phyloP scores from a whole-genome alignment of 2,797 vertebrate genomes.

The Simalia tracyae region DNA sequence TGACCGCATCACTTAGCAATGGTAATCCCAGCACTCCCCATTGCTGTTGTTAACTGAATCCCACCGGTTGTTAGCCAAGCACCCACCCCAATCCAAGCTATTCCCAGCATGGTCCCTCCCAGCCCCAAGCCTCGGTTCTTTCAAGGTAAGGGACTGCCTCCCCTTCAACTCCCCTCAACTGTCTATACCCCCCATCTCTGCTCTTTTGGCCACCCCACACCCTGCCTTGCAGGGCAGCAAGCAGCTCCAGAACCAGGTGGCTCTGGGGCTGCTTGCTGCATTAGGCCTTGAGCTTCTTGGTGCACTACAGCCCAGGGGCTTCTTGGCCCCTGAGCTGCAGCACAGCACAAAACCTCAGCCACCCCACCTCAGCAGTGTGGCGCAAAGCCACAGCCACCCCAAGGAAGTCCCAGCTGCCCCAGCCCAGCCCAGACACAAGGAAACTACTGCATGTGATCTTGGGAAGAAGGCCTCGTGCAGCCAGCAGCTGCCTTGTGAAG shows the following conservation, averaged over 20 bases:
- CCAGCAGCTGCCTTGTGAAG: not conserved
- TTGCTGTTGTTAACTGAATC: not conserved
- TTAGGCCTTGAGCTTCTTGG: no score
- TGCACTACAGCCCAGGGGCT: not conserved
- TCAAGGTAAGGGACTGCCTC: not conserved
- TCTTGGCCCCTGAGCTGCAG: not conserved
- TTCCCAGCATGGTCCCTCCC: not conserved
- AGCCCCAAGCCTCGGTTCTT: not conserved
- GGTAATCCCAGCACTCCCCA: not conserved
- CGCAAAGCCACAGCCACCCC: not conserved
- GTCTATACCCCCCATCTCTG: not conserved
- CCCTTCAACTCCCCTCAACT: not conserved
- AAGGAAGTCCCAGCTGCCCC: not conserved
- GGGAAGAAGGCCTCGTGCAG: not conserved
- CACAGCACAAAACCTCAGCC: not conserved
- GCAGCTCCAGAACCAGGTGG: not conserved
- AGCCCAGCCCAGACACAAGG: not conserved
- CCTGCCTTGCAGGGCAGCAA: not conserved
- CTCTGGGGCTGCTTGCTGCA: not conserved
- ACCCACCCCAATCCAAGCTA: not conserved
- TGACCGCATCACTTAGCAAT: not conserved
- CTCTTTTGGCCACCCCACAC: not conserved
- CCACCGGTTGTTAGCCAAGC: not conserved
- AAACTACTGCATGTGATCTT: not conserved
- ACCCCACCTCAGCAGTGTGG: not conserved